These are phyloP conservation scores for Crotalus tigris DNA, from an alignment of 2,113 vertebrate species.

Conservation along the genomic window DNA sequence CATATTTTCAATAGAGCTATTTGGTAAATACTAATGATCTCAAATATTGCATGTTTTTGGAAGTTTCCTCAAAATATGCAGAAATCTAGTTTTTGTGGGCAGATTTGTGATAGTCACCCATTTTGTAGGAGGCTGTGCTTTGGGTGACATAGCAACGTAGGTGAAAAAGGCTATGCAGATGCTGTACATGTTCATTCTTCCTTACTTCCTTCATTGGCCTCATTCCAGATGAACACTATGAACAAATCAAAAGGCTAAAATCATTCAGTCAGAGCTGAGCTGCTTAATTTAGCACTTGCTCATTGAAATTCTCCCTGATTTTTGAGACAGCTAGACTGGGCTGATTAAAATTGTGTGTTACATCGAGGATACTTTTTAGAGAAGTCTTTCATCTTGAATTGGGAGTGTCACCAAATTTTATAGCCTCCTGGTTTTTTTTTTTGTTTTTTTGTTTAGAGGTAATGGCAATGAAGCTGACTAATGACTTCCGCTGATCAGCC, in stretches of 20 bases:
- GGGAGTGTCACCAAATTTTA: constrained; percentile 2
- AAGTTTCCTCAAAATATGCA: neutral
- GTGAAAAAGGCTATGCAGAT: neutral
- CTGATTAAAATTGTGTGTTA: neutral
- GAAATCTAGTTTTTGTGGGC: neutral
- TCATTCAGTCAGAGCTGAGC: constrained; percentile 5
- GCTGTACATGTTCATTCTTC: constrained; percentile 2
- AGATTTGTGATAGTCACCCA: neutral
- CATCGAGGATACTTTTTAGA: constrained; percentile 15
- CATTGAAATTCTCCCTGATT: neutral
- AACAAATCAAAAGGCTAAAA: constrained; percentile 1
- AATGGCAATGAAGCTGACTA: neutral
- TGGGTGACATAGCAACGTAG: neutral
- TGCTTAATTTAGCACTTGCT: neutral
- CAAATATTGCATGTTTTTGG: neutral
- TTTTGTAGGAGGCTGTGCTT: neutral
- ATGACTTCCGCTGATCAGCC: constrained; percentile 23
- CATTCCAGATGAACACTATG: neutral
- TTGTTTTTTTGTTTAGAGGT: neutral
- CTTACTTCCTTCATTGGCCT: constrained; percentile 7
- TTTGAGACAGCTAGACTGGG: neutral
- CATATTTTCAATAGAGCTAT: neutral
- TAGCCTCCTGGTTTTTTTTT: accelerated
- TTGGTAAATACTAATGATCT: neutral
- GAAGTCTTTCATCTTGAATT: constrained; percentile 9